These are phyloP conservation scores for Cistogaster globosa DNA, from an alignment of 2,888 invertebrate genomes.

Conservation along the genomic window DNA sequence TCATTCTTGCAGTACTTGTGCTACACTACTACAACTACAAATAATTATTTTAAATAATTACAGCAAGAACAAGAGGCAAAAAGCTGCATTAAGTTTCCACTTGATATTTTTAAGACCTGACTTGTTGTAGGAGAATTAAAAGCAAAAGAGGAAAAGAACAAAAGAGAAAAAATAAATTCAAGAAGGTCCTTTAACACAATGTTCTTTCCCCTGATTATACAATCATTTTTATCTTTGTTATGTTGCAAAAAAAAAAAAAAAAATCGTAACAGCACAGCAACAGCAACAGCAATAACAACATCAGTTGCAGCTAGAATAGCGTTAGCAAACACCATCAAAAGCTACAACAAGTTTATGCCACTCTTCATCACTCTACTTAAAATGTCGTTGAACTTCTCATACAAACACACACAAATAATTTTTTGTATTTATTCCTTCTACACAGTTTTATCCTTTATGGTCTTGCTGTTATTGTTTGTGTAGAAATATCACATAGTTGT, in stretches of 20 bases:
- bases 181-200: constrained; percentile 48
- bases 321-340: constrained; percentile 46
- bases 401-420: constrained; percentile 2
- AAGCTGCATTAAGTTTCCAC: constrained; percentile 54
- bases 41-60: constrained; percentile 62
- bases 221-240: constrained; percentile 67
- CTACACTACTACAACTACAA: constrained; percentile 29
- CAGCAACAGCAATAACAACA: constrained; percentile 24
- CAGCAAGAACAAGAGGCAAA: constrained; percentile 23
- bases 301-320: constrained; percentile 37
- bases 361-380: constrained; percentile 67
- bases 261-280: constrained; percentile 60
- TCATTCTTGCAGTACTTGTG: constrained; percentile 33
- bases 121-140: not conserved
- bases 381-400: constrained; percentile 69
- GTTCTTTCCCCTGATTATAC: constrained; percentile 41
- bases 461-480: constrained; percentile 45
- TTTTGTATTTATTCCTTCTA: not conserved
- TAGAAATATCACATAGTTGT: constrained; percentile 27
- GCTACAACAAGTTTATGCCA: constrained; percentile 63
- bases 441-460: constrained; percentile 61
- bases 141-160: not conserved
- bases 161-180: not conserved
- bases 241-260: too few relatives aligned
- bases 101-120: constrained; percentile 25